These are phyloP conservation scores for Akabosia matsudoensis DNA, from an alignment of 1,140 invertebrate species.

Conservation along the genomic window DNA sequence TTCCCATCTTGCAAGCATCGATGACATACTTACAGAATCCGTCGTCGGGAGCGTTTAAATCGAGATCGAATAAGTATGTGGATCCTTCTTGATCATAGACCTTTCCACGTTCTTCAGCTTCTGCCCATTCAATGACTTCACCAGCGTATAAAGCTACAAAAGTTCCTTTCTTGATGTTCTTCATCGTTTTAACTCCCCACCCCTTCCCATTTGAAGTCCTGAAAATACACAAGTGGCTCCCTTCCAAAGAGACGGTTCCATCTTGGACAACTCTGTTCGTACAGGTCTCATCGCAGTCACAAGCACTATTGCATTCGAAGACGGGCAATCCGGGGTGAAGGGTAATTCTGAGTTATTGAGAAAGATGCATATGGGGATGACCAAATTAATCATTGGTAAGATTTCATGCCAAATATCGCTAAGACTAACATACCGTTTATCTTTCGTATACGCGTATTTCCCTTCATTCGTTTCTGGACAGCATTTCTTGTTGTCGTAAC, in stretches of 20 bases:
- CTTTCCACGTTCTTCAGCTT: constrained; percentile 76
- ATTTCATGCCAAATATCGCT: too few species aligned
- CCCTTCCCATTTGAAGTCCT: constrained; percentile 79
- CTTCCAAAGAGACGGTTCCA: constrained; percentile 54
- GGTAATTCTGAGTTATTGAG: background rate
- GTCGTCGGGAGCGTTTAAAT: constrained; percentile 63
- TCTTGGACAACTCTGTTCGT: constrained; percentile 81
- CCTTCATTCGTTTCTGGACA: too few species aligned
- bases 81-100: constrained; percentile 76
- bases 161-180: constrained; percentile 67
- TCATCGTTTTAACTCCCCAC: constrained; percentile 83
- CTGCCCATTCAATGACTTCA: constrained; percentile 84
- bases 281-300: constrained; percentile 69
- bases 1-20: constrained; percentile 62
- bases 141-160: constrained; percentile 90
- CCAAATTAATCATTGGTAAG: too few species aligned
- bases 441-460: too few species aligned
- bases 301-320: constrained; percentile 86
- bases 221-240: constrained; percentile 74
- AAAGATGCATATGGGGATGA: too few species aligned
- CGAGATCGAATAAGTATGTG: constrained; percentile 90
- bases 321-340: constrained; percentile 60
- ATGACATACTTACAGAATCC: constrained; percentile 63
- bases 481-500: background rate
- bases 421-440: too few species aligned